Evolutionary conservation across 2,888 invertebrate species (phyloP).

Genomic region (Aleiodes leptofemur): DNA sequence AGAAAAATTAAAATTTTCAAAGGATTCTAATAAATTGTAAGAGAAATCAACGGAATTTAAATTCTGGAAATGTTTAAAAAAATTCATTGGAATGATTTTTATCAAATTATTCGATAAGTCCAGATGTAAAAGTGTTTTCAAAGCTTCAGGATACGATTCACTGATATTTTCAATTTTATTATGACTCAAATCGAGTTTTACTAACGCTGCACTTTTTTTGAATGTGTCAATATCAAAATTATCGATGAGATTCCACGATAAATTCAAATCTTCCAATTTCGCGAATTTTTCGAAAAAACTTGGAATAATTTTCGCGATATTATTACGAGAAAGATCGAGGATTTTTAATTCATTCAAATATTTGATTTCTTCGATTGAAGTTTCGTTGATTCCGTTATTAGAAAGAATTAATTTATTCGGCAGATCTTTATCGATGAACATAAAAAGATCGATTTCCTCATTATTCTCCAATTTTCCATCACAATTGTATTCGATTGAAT

Average conservation of each 20-base stretch:
- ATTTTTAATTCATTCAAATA: conserved; percentile 75
- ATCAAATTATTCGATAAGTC: conserved; percentile 71
- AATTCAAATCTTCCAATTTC: conserved; percentile 73
- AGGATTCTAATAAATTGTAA: conserved; percentile 62
- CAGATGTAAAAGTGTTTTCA: conserved; percentile 42
- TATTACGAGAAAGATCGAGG: conserved; percentile 78
- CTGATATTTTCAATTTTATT: conserved; percentile 74
- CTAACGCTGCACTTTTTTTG: conserved; percentile 73
- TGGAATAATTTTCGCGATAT: conserved; percentile 74
- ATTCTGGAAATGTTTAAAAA: conserved; percentile 74
- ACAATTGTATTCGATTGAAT: conserved; percentile 56
- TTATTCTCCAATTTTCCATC: conserved; percentile 54
- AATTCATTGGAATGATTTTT: conserved; percentile 74
- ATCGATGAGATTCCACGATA: conserved; percentile 76
- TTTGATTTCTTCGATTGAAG: conserved; percentile 76
- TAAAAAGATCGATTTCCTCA: conserved; percentile 57
- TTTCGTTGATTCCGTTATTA: conserved; percentile 75
- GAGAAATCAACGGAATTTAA: conserved; percentile 72
- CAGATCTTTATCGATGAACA: conserved; percentile 73
- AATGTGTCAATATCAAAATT: conserved; percentile 75
- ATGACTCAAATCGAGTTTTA: conserved; percentile 77
- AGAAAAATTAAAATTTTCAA: background rate
- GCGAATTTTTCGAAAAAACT: conserved; percentile 72
- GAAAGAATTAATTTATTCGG: conserved; percentile 76
- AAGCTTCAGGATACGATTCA: conserved; percentile 55